phyloP scores from a whole-genome alignment of 2,113 vertebrate species.

The Paramormyrops kingsleyae region DNA sequence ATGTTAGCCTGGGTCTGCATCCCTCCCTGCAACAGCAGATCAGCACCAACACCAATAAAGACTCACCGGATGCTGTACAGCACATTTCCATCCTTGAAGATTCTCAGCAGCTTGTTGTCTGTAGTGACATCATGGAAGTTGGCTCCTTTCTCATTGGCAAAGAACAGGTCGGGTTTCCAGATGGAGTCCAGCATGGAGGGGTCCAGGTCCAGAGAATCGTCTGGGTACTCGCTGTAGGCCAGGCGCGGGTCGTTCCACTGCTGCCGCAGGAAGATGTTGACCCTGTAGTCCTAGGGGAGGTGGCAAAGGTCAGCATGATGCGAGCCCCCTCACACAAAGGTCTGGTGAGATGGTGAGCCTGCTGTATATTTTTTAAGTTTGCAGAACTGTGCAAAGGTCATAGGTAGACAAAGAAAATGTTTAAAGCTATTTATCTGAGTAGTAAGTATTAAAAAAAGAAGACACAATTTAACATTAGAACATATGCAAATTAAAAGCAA shows the following conservation, averaged over 20 bases:
- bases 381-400: not conserved
- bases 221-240: constrained; percentile 93
- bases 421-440: not conserved
- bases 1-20: not conserved
- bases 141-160: constrained; percentile 97
- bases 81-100: constrained; percentile 94
- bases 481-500: not conserved
- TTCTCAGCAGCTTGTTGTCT: constrained; percentile 94
- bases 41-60: not conserved
- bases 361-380: not conserved
- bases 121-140: constrained; percentile 98
- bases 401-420: not conserved
- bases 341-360: not conserved
- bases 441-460: not conserved
- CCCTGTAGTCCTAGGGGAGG: constrained; percentile 90
- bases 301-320: constrained; percentile 23
- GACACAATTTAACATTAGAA: not conserved
- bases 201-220: constrained; percentile 93
- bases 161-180: constrained; percentile 98
- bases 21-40: not conserved
- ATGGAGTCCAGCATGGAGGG: constrained; percentile 99
- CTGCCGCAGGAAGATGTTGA: constrained; percentile 98
- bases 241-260: constrained; percentile 96
- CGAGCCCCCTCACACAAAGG: not conserved
- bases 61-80: constrained; percentile 93